Base-by-base conservation (phyloP, 1,140 invertebrate species). In the Dinothrombium tinctorium region DNA sequence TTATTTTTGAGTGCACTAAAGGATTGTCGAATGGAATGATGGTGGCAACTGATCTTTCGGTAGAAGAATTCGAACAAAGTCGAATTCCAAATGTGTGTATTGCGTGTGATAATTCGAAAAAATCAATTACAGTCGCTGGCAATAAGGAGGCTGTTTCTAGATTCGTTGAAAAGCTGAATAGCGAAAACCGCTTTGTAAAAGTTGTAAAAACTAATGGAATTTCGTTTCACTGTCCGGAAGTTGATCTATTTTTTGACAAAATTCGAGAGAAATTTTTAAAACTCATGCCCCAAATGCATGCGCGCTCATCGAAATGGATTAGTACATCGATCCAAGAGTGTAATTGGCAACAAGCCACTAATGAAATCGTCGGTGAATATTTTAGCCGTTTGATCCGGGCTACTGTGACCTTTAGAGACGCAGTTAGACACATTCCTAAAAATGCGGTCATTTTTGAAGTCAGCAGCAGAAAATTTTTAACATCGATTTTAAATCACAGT, bases 161-260 rank as follows among this genome's bases (percentile, higher is more conserved):
- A 42, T 82, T 90, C 51, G 70, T 82, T 1, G 66, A 67, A 14
- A 6, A 73, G 42, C 57, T 92, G 15, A 69, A 74, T 46, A 64
- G 60, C 0, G 70, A 86, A 55, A 71, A 73, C 11, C 69, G 87
- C 22, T 94, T 95, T 59, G 82, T 76, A 4, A 83, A 77, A 50
- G 64, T 70, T 38, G 87, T 98, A 0, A 74, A 80, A 37, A 86
- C 79, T 51, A 76, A 76, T 35, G 77, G 76, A 19, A 69, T 79
- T 28, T 86, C 89, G 7, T 96, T 95, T 66, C 90, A 98, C 61
- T 90, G 82, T 49, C 76, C 79, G 56, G 86, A 84, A 53, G 84
- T 96, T 54, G 70, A 72, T 1, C 64, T 72, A 23, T 82, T 79
- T 33, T 84, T 75, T 31, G 75, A 80, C 2, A 72, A 71, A 53